phyloP scores from a whole-genome alignment of 2,113 vertebrate species.

The Cranoglanis bouderius region DNA sequence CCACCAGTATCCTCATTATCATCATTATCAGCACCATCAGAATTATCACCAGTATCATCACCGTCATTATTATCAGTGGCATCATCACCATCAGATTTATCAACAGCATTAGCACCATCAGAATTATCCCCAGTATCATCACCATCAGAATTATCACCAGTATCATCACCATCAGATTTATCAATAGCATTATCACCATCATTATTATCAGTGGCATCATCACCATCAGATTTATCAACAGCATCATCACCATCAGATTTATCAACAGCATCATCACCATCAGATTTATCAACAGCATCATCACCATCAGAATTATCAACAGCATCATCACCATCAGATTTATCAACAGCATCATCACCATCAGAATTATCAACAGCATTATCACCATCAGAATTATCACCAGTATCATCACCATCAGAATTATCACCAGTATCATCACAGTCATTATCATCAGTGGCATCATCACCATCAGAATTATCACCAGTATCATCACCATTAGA shows the following conservation, averaged over 20 bases:
- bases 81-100: not conserved
- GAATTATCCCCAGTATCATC: constrained; percentile 34
- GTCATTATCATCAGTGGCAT: not conserved
- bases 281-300: not conserved
- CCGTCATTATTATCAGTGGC: not conserved
- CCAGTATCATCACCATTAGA: not conserved
- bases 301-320: not conserved
- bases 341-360: not conserved
- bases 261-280: not conserved
- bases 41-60: not conserved
- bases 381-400: not conserved
- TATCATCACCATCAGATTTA: constrained; percentile 15
- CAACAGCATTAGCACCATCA: constrained; percentile 17
- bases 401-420: constrained; percentile 3
- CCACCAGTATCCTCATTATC: not conserved
- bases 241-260: not conserved
- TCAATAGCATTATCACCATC: constrained; percentile 31
- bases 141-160: constrained; percentile 42
- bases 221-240: not conserved
- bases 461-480: not conserved
- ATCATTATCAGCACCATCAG: not conserved
- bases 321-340: not conserved
- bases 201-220: not conserved
- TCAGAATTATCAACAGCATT: not conserved
- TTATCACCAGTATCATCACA: too few species aligned